Evolutionary conservation across 1,140 invertebrate genomes (phyloP).

Genomic region (Chionoecetes opilio): DNA sequence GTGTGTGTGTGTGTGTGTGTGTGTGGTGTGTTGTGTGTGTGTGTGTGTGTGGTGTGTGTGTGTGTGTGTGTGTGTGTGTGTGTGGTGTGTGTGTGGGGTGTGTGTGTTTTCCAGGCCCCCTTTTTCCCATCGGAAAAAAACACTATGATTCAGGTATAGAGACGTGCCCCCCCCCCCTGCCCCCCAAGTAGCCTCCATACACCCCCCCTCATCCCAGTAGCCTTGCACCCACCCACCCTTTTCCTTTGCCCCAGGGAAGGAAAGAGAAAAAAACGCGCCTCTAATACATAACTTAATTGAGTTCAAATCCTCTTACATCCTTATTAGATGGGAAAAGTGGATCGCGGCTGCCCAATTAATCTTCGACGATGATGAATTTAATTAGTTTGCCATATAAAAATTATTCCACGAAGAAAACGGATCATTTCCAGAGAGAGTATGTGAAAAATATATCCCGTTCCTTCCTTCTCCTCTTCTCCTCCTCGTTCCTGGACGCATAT

Average conservation of each 20-base stretch:
- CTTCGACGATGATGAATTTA: slow-evolving; percentile 29
- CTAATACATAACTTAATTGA: slow-evolving; percentile 31
- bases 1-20: not conserved
- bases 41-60: not conserved
- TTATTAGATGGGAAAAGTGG: slow-evolving; percentile 21
- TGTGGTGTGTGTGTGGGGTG: not conserved
- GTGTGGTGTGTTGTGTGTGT: not conserved
- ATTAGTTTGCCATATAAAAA: slow-evolving; percentile 31
- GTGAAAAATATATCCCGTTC: not conserved
- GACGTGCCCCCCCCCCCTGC: not conserved
- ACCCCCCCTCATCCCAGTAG: not conserved
- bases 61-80: not conserved
- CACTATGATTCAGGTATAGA: not conserved
- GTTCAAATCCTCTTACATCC: slow-evolving; percentile 28
- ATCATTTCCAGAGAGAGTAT: not conserved
- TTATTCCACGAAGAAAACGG: slow-evolving; percentile 2
- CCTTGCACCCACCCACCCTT: not conserved
- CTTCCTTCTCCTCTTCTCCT: not conserved
- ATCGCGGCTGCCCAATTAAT: slow-evolving; percentile 18
- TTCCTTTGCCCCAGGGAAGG: not conserved
- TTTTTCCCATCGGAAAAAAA: not conserved
- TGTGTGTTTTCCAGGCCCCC: not conserved
- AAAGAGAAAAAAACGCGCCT: not conserved
- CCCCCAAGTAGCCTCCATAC: not conserved
- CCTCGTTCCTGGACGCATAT: not conserved